Conservation (phyloP, 2,888 invertebrate genomes). For the Drosophila leonis region DNA sequence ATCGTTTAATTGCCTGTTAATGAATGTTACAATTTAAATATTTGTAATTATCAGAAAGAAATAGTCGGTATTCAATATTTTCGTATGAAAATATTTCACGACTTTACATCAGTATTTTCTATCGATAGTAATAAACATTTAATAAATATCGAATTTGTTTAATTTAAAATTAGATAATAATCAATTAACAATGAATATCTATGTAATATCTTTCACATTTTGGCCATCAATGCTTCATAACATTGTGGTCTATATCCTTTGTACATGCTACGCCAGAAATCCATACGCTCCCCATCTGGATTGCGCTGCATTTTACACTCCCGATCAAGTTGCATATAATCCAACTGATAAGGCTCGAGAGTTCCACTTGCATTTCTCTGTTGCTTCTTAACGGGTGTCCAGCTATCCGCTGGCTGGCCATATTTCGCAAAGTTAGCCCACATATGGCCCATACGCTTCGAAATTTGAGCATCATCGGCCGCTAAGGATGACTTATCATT, state of each 20-base stretch:
- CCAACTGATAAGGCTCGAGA: slow-evolving; percentile 58
- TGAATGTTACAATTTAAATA: too few relatives aligned
- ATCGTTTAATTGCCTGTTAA: too few relatives aligned
- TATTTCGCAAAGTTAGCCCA: slow-evolving; percentile 89
- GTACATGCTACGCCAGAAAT: slow-evolving; percentile 83
- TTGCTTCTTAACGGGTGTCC: slow-evolving; percentile 72
- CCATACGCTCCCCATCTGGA: slow-evolving; percentile 80
- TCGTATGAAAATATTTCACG: background rate
- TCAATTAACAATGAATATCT: background rate
- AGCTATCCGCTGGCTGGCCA: slow-evolving; percentile 85
- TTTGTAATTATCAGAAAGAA: too few relatives aligned
- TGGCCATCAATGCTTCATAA: slow-evolving; percentile 62
- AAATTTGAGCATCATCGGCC: slow-evolving; percentile 77
- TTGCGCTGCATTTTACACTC: slow-evolving; percentile 75
- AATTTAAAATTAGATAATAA: background rate
- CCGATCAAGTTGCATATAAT: slow-evolving; percentile 80
- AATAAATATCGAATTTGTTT: background rate
- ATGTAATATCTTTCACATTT: slow-evolving; percentile 53
- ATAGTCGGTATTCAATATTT: background rate
- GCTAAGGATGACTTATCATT: slow-evolving; percentile 51
- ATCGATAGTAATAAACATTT: background rate
- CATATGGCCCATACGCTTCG: slow-evolving; percentile 86
- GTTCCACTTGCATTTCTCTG: slow-evolving; percentile 7
- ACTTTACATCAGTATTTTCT: background rate
- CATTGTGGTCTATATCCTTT: slow-evolving; percentile 73